Evolutionary conservation across 2,888 invertebrate genomes (phyloP).

Genomic region (Lepetodrilus schrolli): DNA sequence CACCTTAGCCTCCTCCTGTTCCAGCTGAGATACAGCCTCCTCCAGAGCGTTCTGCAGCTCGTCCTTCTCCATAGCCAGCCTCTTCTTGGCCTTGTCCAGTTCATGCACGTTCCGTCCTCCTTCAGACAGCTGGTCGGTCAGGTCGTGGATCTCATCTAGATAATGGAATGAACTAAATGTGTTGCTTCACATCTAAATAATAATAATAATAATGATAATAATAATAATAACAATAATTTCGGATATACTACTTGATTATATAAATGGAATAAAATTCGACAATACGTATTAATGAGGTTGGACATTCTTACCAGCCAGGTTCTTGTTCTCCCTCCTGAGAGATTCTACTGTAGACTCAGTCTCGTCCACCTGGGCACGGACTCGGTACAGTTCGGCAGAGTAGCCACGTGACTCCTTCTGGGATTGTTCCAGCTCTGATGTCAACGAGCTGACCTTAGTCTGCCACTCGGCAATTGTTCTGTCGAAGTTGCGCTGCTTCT

Average conservation of each 20-base stretch:
- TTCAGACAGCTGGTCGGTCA: constrained; percentile 99
- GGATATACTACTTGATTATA: background rate
- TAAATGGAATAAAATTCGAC: background rate
- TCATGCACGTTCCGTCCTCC: constrained; percentile 99
- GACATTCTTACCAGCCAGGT: constrained; percentile 82
- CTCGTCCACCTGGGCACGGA: constrained; percentile 97
- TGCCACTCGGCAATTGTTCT: constrained; percentile 99
- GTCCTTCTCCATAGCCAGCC: constrained; percentile 99
- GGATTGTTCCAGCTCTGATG: constrained; percentile 94
- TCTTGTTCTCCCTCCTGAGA: constrained; percentile 99
- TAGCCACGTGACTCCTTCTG: constrained; percentile 99
- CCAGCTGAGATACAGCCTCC: constrained; percentile 98
- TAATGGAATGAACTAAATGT: background rate
- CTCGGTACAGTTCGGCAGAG: constrained; percentile 99
- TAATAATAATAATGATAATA: too few relatives aligned
- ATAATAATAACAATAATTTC: too few relatives aligned
- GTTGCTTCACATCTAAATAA: background rate
- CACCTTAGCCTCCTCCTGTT: constrained; percentile 98
- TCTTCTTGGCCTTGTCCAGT: constrained; percentile 98
- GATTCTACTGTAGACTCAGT: constrained; percentile 97
- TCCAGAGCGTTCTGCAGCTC: constrained; percentile 99
- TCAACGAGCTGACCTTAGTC: constrained; percentile 92
- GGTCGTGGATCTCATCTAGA: constrained; percentile 95
- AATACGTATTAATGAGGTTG: background rate
- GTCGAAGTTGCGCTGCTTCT: constrained; percentile 99